A percentile compares a stretch with the other conserved stretches of the same genome.
Evolutionary conservation across 2,113 vertebrate genomes (phyloP).

Genomic region (Condylura cristata): DNA sequence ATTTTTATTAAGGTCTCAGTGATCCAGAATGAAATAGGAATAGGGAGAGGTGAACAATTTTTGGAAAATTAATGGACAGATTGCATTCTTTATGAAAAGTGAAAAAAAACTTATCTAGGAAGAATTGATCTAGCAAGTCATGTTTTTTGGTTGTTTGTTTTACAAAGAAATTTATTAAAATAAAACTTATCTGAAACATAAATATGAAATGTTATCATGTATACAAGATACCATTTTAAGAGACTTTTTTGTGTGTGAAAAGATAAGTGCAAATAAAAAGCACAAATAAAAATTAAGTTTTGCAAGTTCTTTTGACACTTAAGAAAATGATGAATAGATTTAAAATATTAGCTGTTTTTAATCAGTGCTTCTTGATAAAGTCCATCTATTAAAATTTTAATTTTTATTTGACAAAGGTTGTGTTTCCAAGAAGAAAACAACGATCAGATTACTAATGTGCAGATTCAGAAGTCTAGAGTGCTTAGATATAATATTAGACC

Average conservation of each 20-base stretch:
- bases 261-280: background rate
- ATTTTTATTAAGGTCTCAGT: background rate
- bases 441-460: background rate
- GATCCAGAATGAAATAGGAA: background rate
- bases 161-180: background rate
- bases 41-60: background rate
- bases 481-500: background rate
- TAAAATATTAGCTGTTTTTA: background rate
- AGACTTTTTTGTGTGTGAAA: background rate
- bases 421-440: background rate
- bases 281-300: background rate
- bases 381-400: background rate
- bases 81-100: background rate
- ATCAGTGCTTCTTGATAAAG: background rate
- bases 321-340: background rate
- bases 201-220: background rate
- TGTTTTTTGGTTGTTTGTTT: background rate
- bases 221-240: background rate
- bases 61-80: background rate
- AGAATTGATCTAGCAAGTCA: background rate
- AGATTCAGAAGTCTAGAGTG: constrained; percentile 17
- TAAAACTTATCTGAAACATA: background rate
- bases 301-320: background rate
- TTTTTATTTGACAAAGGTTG: constrained; percentile 27
- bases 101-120: background rate